Conservation (phyloP, 2,113 vertebrate genomes). For the rat (Rattus norvegicus) region GRCr8 NC_086022.1:180329001-180329500, state of each 20-base stretch:
- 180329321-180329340: background rate
- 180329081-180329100: background rate
- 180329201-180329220: background rate
- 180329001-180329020: background rate
- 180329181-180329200: background rate
- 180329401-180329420: background rate
- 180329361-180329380: background rate
- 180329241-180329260: background rate
- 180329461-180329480: background rate
- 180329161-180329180: background rate
- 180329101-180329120: background rate
- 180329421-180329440: background rate
- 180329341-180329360: background rate
- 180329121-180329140: background rate
- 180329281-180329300: background rate
- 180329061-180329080: constrained; percentile 19
- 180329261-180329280: background rate
- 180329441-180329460: background rate
- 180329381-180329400: background rate
- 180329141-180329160: background rate
- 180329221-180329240: background rate
- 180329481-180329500: too few relatives aligned
- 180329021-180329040: background rate
- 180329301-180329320: background rate
- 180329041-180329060: background rate